Base-by-base conservation (phyloP, 2,888 invertebrate genomes). In the Drosophila vallismaia region DNA sequence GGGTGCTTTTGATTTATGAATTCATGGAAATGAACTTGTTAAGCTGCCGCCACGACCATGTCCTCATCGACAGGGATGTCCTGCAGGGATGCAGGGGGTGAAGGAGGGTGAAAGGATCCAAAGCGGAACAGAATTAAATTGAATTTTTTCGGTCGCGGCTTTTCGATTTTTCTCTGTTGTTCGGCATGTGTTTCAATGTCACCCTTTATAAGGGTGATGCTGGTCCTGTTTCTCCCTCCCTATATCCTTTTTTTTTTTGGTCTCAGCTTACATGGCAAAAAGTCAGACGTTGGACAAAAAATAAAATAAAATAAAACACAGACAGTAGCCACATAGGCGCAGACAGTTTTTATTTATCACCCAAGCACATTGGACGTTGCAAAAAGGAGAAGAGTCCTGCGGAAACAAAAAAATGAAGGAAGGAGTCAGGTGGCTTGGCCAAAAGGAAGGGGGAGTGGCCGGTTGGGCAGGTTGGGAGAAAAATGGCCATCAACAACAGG, bases 321-420 rank as follows among this genome's bases (percentile, higher is more conserved):
- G 33, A 44, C 52, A 52, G 40, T 54, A 44, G 70, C 59, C 74
- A 76, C 79, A 86, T 86, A 87, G 87, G 88, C 86, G 80, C 88
- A 87, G 88, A 86, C 86, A 87, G 88, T 80, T 87, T 82, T 87
- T 86, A 88, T 86, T 86, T 87, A 88, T 86, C 88, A 84, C 81
- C 81, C 75, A 54, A 44, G 29, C 36, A 48, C 31, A 33, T 19
- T 10, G 49, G 0, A 14, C 40, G 2, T 19, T 19, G 45, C 12
- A 40, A 53, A 40, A 50, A 59, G 12, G 42, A 42, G 29, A 33
- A 48, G 4, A 3, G 28, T 28, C n/a, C 36, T 40, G 19, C 19
- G 2, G 19, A 1, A 19, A 19, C 1, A 19, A 19, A 19, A 19
- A 19, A 19, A 19, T 1, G 14, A 19, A 19, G 14, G n/a, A 0